phyloP scores from a whole-genome alignment of 2,888 invertebrate genomes.

The Spisula solida region DNA sequence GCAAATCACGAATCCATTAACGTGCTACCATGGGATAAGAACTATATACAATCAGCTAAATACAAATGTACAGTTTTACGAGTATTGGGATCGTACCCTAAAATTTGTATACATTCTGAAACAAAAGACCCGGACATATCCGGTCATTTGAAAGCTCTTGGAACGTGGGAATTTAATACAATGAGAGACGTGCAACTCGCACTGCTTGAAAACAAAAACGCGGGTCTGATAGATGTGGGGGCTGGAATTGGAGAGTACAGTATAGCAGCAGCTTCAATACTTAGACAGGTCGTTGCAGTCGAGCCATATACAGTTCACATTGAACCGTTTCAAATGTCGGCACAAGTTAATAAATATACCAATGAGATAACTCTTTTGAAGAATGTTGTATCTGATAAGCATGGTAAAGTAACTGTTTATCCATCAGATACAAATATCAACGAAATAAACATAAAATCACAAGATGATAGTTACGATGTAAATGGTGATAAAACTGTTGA shows the following conservation, averaged over 20 bases:
- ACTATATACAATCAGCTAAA: neutral
- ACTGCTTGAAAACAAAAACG: conserved; percentile 21
- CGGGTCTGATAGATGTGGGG: conserved; percentile 66
- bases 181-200: conserved; percentile 55
- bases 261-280: conserved; percentile 57
- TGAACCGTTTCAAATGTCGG: conserved; percentile 58
- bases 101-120: conserved; percentile 54
- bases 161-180: conserved; percentile 47
- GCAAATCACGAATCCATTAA: neutral
- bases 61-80: neutral
- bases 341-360: conserved; percentile 52
- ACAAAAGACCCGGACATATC: conserved; percentile 51
- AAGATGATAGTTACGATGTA: neutral
- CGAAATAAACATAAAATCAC: neutral
- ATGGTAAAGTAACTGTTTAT: conserved; percentile 31
- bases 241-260: conserved; percentile 68
- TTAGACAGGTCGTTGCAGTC: conserved; percentile 65
- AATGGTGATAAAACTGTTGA: conserved; percentile 16
- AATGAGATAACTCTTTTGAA: conserved; percentile 53
- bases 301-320: conserved; percentile 65
- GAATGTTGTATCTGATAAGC: conserved; percentile 67
- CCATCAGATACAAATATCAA: conserved; percentile 38
- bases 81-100: neutral
- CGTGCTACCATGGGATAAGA: neutral
- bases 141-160: neutral